Evolutionary conservation across 1,140 invertebrate species (phyloP), one percentile per base, ranked within the genome.

Genomic region (Trichonephila clavipes): DNA sequence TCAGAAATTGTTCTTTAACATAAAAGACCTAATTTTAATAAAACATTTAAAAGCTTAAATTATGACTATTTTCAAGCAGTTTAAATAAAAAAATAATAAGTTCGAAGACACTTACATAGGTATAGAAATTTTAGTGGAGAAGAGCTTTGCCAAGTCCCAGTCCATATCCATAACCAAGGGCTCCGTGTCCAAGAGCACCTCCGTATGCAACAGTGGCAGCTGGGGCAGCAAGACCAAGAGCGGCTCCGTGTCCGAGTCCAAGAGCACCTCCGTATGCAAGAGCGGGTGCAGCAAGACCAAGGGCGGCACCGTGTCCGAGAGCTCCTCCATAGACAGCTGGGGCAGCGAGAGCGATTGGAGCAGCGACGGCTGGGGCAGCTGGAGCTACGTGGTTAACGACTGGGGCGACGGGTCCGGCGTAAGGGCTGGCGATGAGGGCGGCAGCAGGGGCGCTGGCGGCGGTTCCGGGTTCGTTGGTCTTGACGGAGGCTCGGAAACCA

Each of bases 101-200:
- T 51, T 51, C 51, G 7, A 51, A 51, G 51, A 51, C 51, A 51
- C 51, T 51, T 51, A 51, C 51, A 51, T 12, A 51, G 51, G 7
- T 51, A 51, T 51, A 7, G 51, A 24, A 24, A 4, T 0, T 28
- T 87, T 87, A 87, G 59, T 88, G 34, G 24, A 40, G 12, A 34
- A 88, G 59, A 62, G 59, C 86, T 16, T 88, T 88, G 86, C 86
- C 86, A 28, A 28, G 28, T 88, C 59, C 86, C 14, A 44, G 14
- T 12, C 59, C 90, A 59, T 61, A 40, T 69, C 90, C 90, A 28
- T n/a, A 28, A 34, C 62, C 62, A 19, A 88, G 62, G 40, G 51
- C 86, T 66, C 64, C 64, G 8, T 66, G n/a, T 66, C 64, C 61
- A 62, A 44, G 21, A 34, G 14, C 16, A 62, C 16, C 61, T 87